phyloP scores from a whole-genome alignment of 2,797 vertebrate species.

The Enteromius unitaeniatus region DNA sequence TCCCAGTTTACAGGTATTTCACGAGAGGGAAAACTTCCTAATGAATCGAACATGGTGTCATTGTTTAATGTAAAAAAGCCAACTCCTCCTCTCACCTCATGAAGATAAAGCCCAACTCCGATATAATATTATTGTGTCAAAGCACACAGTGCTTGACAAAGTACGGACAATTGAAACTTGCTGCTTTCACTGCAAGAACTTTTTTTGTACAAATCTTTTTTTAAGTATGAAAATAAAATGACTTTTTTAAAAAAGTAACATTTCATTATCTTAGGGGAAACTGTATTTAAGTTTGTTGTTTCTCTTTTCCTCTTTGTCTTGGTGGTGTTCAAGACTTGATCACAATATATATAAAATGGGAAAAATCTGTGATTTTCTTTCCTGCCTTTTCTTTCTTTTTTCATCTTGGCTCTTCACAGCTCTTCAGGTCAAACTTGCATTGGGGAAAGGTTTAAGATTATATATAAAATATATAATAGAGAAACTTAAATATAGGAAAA shows the following conservation, averaged over 20 bases:
- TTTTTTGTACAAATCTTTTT: conserved; percentile 89
- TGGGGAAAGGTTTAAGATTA: conserved; percentile 97
- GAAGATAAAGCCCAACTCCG: conserved; percentile 80
- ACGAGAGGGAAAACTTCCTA: conserved; percentile 91
- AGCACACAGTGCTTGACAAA: conserved; percentile 68
- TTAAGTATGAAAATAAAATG: conserved; percentile 87
- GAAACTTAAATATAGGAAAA: conserved; percentile 99
- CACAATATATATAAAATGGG: conserved; percentile 78
- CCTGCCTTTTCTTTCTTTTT: conserved; percentile 86
- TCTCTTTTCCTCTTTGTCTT: conserved; percentile 91
- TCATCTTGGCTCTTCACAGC: conserved; percentile 96
- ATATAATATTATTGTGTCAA: conserved; percentile 62
- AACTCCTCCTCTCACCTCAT: conserved; percentile 79
- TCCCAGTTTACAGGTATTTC: conserved; percentile 97
- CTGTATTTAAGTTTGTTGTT: conserved; percentile 90
- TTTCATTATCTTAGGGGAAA: conserved; percentile 92
- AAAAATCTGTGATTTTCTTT: conserved; percentile 85
- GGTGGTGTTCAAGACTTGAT: conserved; percentile 94
- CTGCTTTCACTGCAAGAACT: conserved; percentile 88
- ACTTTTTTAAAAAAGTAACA: conserved; percentile 82
- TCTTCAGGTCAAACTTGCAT: conserved; percentile 99
- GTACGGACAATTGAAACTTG: conserved; percentile 84
- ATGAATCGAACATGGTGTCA: conserved; percentile 79
- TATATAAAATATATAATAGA: conserved; percentile 88
- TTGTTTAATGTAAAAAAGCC: conserved; percentile 81